phyloP scores from a whole-genome alignment of 2,888 invertebrate species.

The Chydorus sphaericus region DNA sequence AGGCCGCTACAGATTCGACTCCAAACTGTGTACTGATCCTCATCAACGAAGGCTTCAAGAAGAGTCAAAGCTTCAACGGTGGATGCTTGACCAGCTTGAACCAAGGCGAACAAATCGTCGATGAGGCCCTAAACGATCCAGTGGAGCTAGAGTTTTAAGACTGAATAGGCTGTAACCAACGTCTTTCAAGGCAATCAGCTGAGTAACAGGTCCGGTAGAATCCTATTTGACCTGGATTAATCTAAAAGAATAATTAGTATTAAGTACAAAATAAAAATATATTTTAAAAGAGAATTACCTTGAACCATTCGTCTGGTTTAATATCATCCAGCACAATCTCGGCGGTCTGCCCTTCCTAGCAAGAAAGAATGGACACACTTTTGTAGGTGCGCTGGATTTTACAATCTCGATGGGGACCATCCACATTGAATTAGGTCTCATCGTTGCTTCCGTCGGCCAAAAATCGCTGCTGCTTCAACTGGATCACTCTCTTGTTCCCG shows the following conservation, averaged over 20 bases:
- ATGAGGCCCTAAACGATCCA: constrained; percentile 78
- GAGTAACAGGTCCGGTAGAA: constrained; percentile 81
- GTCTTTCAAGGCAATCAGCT: constrained; percentile 50
- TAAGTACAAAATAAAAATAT: too few relatives aligned
- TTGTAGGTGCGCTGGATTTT: constrained; percentile 51
- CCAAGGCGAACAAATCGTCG: constrained; percentile 79
- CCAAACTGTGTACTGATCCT: constrained; percentile 90
- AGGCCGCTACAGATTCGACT: constrained; percentile 64
- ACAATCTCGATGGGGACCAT: constrained; percentile 77
- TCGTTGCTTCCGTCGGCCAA: constrained; percentile 56
- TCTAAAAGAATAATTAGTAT: background rate
- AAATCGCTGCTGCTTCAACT: constrained; percentile 67
- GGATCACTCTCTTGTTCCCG: constrained; percentile 44
- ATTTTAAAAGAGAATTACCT: constrained; percentile 29
- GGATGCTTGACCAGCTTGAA: constrained; percentile 67
- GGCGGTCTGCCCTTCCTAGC: constrained; percentile 45
- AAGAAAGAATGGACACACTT: constrained; percentile 40
- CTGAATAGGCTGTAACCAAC: constrained; percentile 70
- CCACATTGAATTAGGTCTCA: constrained; percentile 49
- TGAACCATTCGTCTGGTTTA: constrained; percentile 63
- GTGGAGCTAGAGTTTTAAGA: constrained; percentile 61
- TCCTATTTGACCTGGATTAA: constrained; percentile 75
- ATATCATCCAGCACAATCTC: constrained; percentile 58
- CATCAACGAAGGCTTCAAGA: constrained; percentile 65
- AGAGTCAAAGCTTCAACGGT: constrained; percentile 69